Evolutionary conservation across 2,888 invertebrate genomes (phyloP), one percentile per base, ranked within the genome.

Genomic region (Leistus spinibarbis): DNA sequence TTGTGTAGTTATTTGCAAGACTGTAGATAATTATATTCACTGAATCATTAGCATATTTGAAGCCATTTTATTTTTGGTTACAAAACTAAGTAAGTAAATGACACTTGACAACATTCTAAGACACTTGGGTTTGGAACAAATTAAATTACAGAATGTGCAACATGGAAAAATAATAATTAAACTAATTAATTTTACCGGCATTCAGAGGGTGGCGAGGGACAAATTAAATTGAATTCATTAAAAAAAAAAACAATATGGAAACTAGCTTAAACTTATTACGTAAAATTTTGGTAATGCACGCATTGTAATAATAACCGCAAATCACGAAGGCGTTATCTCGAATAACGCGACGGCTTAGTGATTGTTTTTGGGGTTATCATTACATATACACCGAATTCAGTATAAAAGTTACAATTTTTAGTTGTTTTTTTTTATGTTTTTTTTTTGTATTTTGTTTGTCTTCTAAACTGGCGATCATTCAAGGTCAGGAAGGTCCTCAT

Each of bases 401-500:
- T 74, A 74, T 67, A 74, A 74, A 74, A 74, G 67, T 74, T 74
- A 73, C 53, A 68, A 20, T 56, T 65, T 63, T 57, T 57, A 57
- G 57, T 19, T 57, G 20, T 4, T 57, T 57, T 56, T 10, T 53
- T 57, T 57, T 19, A 57, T 57, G 57, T 19, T 57, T 57, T 57
- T 19, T 17, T 57, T 57, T 17, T 57, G 17, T 57, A 19, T 19
- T 17, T 57, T 57, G 17, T 57, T 57, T 17, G n/a, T 57, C 57
- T 57, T 57, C 57, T 64, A 64, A 22, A 54, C 27, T 57, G 27
- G 62, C 56, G 10, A 9, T 20, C 66, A 69, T 87, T 92, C 92
- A 83, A 93, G 88, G 84, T 92, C 92, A 20, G 93, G 93, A 86
- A 93, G 86, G 80, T 92, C 91, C 82, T 93, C 93, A 82, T 95